These are phyloP conservation scores for Plotosus lineatus DNA, from an alignment of 2,113 vertebrate species.

Conservation along the genomic window DNA sequence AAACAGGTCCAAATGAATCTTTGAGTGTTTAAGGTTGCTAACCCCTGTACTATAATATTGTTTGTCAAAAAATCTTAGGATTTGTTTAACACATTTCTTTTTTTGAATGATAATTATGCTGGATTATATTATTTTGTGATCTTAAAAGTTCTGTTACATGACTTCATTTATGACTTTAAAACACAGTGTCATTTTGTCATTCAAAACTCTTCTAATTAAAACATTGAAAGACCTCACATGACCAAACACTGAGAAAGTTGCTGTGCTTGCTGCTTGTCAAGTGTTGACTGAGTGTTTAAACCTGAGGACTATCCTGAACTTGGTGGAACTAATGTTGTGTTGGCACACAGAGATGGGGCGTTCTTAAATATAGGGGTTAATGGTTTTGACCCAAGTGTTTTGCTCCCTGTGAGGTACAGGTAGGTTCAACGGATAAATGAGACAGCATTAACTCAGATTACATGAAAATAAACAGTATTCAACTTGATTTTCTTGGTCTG, in stretches of 20 bases:
- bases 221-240: not conserved
- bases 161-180: not conserved
- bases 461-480: not conserved
- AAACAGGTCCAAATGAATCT: too few relatives aligned
- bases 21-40: too few relatives aligned
- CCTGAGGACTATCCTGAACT: conserved; percentile 58
- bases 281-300: conserved; percentile 64
- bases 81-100: not conserved
- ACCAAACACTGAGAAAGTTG: not conserved
- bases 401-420: conserved; percentile 28
- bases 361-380: conserved; percentile 70
- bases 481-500: not conserved
- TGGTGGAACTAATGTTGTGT: conserved; percentile 56
- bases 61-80: too few relatives aligned
- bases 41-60: too few relatives aligned
- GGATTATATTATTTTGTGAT: not conserved
- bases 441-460: conserved; percentile 1
- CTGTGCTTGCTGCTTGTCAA: conserved; percentile 46
- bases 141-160: not conserved
- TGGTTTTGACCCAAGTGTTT: conserved; percentile 66
- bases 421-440: conserved; percentile 35
- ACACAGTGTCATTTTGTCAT: not conserved
- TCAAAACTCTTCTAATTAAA: not conserved
- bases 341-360: conserved; percentile 54
- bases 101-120: not conserved